Evolutionary conservation across 2,888 invertebrate species (phyloP), one percentile per base, ranked within the genome.

Genomic region (Trypoxylon attenuatum): DNA sequence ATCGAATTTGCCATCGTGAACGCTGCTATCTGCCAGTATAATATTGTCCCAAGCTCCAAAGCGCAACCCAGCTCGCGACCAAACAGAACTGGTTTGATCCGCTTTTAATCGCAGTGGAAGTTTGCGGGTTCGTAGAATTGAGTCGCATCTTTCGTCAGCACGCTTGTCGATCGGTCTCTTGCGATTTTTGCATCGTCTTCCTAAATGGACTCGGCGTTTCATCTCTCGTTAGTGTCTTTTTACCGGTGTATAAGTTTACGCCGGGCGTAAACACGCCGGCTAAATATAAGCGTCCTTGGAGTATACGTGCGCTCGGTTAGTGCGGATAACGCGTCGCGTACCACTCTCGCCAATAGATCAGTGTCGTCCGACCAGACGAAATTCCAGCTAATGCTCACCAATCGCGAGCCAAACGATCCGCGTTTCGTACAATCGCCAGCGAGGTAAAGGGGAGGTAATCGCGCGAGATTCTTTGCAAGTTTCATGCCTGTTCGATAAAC

Each of bases 271-370:
- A 76, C 77, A 77, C 64, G 68, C 41, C 53, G 18, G 72, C 76
- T 77, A 76, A 74, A 77, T 77, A 68, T 76, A 76, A 65, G 38
- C 59, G 76, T 61, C 76, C 76, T 76, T 76, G 77, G 27, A 42
- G 56, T 41, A 52, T 27, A 42, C 51, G 39, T 29, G 49, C 50
- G 56, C 29, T 47, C 38, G 46, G 23, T 65, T 33, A 33, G 13
- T 33, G 33, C 33, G 33, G 33, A 33, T 33, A 33, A 33, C 33
- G 33, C 33, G 33, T 33, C 13, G 33, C 33, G 33, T 33, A 10
- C 13, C 33, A 13, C 33, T 33, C 13, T 33, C n/a, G n/a, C 33
- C 33, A 13, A 13, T 10, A 3, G 33, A 33, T 33, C n/a, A 10
- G 13, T 13, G 33, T 6, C 33, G 8, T 33, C 10, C 13, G 33